These are phyloP conservation scores for Furnarius figulus DNA, from an alignment of 2,113 vertebrate genomes.

Conservation along the genomic window DNA sequence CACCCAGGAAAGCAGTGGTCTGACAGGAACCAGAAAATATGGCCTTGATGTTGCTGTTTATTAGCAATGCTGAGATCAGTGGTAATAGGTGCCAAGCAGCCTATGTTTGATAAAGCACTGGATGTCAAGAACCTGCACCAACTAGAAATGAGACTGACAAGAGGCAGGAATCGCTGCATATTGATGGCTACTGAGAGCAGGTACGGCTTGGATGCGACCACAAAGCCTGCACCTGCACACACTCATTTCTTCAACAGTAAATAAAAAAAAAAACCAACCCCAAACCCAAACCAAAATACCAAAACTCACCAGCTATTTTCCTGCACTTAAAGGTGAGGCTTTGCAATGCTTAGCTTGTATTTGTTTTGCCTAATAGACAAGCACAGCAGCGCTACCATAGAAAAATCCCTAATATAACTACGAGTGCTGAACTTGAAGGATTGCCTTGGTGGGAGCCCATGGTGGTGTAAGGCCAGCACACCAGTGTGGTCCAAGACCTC, in stretches of 20 bases:
- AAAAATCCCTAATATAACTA: neutral
- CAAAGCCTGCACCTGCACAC: neutral
- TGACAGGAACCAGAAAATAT: constrained; percentile 84
- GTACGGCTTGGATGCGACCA: neutral
- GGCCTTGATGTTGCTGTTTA: constrained; percentile 80
- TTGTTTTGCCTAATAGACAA: neutral
- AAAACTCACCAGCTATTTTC: neutral
- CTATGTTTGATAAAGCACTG: constrained; percentile 82
- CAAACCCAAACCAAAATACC: neutral
- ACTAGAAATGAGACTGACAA: constrained; percentile 69
- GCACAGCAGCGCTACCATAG: neutral
- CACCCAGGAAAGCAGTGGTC: constrained; percentile 82
- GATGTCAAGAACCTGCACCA: constrained; percentile 74
- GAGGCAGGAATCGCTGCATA: constrained; percentile 32
- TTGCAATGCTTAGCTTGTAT: neutral
- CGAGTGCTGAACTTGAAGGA: neutral
- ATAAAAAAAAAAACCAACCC: neutral
- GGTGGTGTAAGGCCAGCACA: neutral
- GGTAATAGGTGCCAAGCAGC: constrained; percentile 84
- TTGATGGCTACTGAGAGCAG: constrained; percentile 6
- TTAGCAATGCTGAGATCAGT: constrained; percentile 78
- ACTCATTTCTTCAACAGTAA: neutral
- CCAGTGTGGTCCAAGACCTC: accelerated
- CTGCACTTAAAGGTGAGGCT: neutral
- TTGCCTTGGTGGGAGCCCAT: neutral